A percentile compares a stretch with the other conserved stretches of the same genome.
Evolutionary conservation across 2,797 vertebrate genomes (phyloP).

Genomic region (Heteromormyrus szaboi): DNA sequence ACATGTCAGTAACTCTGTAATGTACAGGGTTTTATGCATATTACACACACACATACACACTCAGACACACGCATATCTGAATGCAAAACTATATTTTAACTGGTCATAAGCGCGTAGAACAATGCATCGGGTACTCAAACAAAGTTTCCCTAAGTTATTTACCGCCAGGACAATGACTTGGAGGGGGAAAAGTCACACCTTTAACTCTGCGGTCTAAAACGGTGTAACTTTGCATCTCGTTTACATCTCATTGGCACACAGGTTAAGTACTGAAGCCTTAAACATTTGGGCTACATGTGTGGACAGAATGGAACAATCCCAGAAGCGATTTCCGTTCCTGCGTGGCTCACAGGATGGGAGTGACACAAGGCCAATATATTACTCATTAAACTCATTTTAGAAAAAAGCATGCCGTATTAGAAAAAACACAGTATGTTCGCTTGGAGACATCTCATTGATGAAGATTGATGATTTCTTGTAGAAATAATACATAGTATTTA

Average conservation of each 20-base stretch:
- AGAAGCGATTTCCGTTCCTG: neutral
- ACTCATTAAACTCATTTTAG: neutral
- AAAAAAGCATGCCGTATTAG: neutral
- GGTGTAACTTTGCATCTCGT: neutral
- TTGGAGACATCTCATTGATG: neutral
- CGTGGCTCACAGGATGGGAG: neutral
- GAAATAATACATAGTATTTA: neutral
- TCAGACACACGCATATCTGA: neutral
- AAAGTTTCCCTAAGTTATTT: neutral
- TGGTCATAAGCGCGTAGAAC: neutral
- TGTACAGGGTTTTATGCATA: neutral
- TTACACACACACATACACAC: neutral
- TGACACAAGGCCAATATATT: neutral
- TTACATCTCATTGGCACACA: conserved; percentile 9
- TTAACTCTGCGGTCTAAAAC: neutral
- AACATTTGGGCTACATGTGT: neutral
- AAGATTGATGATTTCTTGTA: neutral
- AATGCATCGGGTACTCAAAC: neutral
- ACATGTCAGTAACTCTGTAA: neutral
- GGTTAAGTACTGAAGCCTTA: neutral
- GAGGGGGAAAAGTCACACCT: neutral
- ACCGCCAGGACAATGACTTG: neutral
- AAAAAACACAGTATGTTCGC: neutral
- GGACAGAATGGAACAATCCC: conserved; percentile 4
- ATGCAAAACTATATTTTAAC: neutral